Base-by-base conservation (phyloP, 2,797 vertebrate species). In the Decapterus maruadsi region DNA sequence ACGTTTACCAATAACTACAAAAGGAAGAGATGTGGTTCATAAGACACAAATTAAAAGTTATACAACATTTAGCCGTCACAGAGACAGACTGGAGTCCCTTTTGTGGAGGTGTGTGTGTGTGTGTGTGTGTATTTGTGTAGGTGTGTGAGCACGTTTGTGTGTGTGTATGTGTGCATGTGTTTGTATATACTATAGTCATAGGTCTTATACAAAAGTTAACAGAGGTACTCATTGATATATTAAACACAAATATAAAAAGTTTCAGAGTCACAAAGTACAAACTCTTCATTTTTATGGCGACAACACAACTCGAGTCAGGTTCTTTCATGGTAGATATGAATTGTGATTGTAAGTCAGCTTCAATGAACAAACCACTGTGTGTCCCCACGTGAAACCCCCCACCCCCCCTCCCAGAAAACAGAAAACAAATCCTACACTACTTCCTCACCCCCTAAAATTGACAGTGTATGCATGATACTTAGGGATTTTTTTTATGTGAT, bases 231-330 rank as follows among this genome's bases (percentile, higher is more conserved):
- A 93, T 95, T 92, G 92, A 95, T 96, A 96, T 95, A 95, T 94
- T 95, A 94, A 96, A 96, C 95, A 96, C 94, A 95, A 96, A 95
- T 96, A 95, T 95, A 94, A 95, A 96, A 95, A 94, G 85, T 92
- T 92, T 91, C 87, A 93, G 90, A 93, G 94, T 93, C 95, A 95
- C 95, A 95, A 95, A 94, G 93, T 96, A 96, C 94, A 95, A 94
- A 95, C 91, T 93, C 84, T 93, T 93, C 81, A 92, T 93, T 94
- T 92, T 90, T 92, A 95, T 95, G 95, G 95, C 93, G 76, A 95
- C 93, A 92, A 93, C 90, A 93, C 90, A 90, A 94, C 86, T 93
- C 55, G 76, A 91, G 81, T 94, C 92, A 86, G 87, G 67, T 90
- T 93, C 86, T 85, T 89, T 91, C 81, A 84, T 84, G 87, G 82